Evolutionary conservation across 2,888 invertebrate species (phyloP).

Genomic region (Heteromyza rotundicornis): DNA sequence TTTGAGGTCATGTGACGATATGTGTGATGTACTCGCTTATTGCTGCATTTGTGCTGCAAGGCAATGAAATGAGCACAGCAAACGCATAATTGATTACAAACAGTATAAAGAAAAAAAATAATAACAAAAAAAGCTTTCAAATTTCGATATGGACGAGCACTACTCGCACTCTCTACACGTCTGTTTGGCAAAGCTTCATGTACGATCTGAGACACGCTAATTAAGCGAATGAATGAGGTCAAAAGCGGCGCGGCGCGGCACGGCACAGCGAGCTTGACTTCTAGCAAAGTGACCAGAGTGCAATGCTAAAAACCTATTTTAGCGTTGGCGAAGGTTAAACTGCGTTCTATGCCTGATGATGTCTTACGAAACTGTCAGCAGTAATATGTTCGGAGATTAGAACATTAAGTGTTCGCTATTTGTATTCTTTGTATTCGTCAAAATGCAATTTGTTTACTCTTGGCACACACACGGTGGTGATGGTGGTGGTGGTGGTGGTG

Average conservation of each 20-base stretch:
- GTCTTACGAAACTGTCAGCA: background rate
- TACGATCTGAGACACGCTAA: background rate
- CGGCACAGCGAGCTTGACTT: conserved; percentile 10
- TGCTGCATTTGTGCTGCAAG: background rate
- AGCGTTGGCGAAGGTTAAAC: background rate
- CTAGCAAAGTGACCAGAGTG: background rate
- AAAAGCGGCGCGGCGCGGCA: conserved; percentile 3
- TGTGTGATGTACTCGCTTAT: background rate
- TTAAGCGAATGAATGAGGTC: conserved; percentile 11
- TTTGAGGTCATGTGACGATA: background rate
- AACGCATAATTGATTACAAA: conserved; percentile 4
- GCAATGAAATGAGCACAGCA: background rate
- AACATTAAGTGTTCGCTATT: no score
- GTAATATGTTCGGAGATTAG: no score
- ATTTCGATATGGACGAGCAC: background rate
- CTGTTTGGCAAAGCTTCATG: background rate
- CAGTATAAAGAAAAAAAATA: no score
- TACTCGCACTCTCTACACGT: background rate
- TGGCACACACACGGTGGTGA: no score
- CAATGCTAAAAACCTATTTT: background rate
- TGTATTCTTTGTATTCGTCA: no score
- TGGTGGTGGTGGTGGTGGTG: no score
- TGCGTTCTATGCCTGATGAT: no score
- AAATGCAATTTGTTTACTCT: no score
- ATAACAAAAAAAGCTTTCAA: no score